Evolutionary conservation across 2,113 vertebrate species (phyloP), one percentile per base, ranked within the genome.

Genomic region (Suricata suricatta): DNA sequence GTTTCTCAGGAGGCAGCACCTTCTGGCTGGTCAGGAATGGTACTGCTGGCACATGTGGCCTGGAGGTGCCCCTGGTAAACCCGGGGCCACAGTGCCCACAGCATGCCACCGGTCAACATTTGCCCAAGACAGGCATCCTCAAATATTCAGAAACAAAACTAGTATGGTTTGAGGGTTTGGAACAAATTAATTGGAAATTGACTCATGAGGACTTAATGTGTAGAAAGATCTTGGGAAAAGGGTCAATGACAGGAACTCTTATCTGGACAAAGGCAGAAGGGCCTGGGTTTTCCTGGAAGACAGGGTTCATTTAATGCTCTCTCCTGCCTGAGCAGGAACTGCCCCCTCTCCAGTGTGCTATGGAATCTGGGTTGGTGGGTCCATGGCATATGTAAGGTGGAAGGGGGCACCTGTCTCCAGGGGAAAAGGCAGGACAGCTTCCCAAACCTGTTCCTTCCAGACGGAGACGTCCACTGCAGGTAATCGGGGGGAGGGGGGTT

Each of bases 11-110:
- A 25, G n/a, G 14, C 63, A 31, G 47, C 47, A 15, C 77, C 25
- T 38, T 15, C 33, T 41, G 69, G 60, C 7, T 13, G 25, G 25
- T 19, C 0, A 0, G 25, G 52, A 8, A 3, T 1, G 0, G n/a
- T 35, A 60, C n/a, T 38, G 54, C 33, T 15, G 71, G 35, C 11
- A 6, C 35, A 15, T 5, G 71, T 25, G 35, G 38, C 71, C 38
- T 74, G 38, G 35, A 57, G 68, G 25, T 31, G n/a, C 15, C 86
- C 27, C 69, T 2, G 16, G 35, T 1, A 8, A 41, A 27, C 13
- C 38, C 25, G 13, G 27, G 72, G 72, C 41, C 38, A 23, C 72
- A 29, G 72, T 14, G 16, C 27, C 38, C 52, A 63, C 13, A 77
- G 71, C 72, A 47, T 21, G 10, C 52, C 14, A 47, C 47, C 79